A percentile compares a stretch with the other conserved stretches of the same genome.
Conservation (phyloP, 1,140 invertebrate genomes). For the Lasioglossum baleicum region DNA sequence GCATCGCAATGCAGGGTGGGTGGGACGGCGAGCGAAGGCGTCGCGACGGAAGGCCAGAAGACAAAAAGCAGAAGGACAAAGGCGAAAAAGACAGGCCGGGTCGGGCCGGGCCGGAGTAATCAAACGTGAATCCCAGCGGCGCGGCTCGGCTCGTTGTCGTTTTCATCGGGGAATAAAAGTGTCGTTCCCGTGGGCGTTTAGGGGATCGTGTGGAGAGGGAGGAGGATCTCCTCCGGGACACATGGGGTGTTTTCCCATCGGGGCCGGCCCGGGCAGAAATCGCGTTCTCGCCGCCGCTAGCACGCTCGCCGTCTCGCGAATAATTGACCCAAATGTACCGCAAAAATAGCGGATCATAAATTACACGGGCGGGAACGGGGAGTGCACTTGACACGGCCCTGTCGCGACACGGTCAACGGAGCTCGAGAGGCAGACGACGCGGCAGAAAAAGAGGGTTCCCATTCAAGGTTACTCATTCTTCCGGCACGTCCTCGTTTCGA, state of each 20-base stretch:
- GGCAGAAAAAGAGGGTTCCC: constrained; percentile 33
- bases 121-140: background rate
- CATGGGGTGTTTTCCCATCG: constrained; percentile 11
- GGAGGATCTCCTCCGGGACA: too few species aligned
- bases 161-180: constrained; percentile 32
- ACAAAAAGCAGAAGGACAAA: constrained; percentile 18
- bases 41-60: background rate
- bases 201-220: background rate
- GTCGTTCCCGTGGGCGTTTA: background rate
- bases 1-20: too few species aligned
- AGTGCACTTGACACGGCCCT: constrained; percentile 64
- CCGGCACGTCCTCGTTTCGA: constrained; percentile 60
- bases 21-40: too few species aligned
- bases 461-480: constrained; percentile 64
- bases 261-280: background rate
- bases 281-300: background rate
- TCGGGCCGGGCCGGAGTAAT: background rate
- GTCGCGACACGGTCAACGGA: constrained; percentile 41
- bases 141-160: background rate
- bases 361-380: constrained; percentile 50
- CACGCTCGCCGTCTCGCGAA: constrained; percentile 28
- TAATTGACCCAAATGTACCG: constrained; percentile 69
- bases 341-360: constrained; percentile 69
- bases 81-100: background rate
- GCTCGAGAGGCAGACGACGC: constrained; percentile 36